These are phyloP conservation scores for Asteroscopus sphinx DNA, from an alignment of 2,888 invertebrate species.

Conservation along the genomic window DNA sequence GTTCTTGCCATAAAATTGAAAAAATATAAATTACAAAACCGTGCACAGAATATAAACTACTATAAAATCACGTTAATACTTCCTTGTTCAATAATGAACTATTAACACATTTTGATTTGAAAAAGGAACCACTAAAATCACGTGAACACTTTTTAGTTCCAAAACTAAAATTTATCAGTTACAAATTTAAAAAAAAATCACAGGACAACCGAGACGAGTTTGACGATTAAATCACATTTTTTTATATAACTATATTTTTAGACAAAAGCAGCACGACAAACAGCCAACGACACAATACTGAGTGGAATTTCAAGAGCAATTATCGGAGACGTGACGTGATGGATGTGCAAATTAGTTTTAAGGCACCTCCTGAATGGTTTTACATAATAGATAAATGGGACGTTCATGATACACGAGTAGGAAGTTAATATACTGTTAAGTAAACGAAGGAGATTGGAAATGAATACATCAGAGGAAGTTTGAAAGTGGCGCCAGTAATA, in stretches of 20 bases:
- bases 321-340: conserved; percentile 63
- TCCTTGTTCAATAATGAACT: neutral
- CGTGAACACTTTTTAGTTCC: conserved; percentile 1
- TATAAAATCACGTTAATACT: no score
- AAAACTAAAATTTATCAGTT: neutral
- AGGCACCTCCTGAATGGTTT: conserved; percentile 29
- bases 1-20: conserved; percentile 76
- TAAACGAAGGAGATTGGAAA: no score
- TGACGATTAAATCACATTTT: conserved; percentile 36
- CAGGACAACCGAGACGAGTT: no score
- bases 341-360: conserved; percentile 56
- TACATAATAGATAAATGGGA: conserved; percentile 34
- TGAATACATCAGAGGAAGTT: no score
- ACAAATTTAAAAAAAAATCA: no score
- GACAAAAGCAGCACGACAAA: conserved; percentile 38
- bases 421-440: conserved; percentile 32
- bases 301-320: conserved; percentile 73
- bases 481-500: no score
- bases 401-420: conserved; percentile 1
- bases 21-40: neutral
- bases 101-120: neutral
- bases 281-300: conserved; percentile 38
- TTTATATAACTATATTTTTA: conserved; percentile 16
- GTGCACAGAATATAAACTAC: neutral
- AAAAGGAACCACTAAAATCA: neutral